A percentile compares a stretch with the other conserved stretches of the same genome.
These are phyloP conservation scores for Callinectes sapidus DNA, from an alignment of 2,888 invertebrate genomes.

Conservation along the genomic window DNA sequence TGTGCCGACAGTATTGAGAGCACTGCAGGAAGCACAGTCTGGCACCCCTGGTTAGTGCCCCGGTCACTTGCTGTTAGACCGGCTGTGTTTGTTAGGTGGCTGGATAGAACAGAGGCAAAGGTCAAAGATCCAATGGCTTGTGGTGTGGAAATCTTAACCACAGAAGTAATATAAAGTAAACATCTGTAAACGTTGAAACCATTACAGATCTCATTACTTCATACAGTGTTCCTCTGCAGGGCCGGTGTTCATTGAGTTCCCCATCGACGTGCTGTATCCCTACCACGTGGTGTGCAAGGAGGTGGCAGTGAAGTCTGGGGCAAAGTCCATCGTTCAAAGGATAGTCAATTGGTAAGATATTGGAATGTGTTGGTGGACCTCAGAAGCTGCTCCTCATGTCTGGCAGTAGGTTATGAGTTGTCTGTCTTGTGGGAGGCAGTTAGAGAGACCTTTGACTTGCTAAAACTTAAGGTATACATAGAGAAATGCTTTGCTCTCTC, in stretches of 20 bases:
- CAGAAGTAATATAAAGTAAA: too few species aligned
- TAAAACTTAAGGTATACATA: too few species aligned
- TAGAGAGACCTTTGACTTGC: background rate
- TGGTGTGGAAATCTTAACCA: too few species aligned
- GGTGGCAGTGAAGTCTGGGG: constrained; percentile 73
- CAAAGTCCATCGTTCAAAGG: constrained; percentile 74
- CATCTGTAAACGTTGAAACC: too few species aligned
- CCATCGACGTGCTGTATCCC: constrained; percentile 80
- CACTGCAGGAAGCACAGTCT: constrained; percentile 78
- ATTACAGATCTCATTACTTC: background rate
- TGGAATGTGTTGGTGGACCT: background rate
- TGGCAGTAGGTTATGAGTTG: background rate
- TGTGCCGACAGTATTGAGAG: constrained; percentile 78
- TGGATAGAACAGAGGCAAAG: background rate
- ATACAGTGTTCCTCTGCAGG: constrained; percentile 76
- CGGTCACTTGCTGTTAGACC: background rate
- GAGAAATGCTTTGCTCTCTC: too few species aligned
- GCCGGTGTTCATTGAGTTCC: constrained; percentile 81
- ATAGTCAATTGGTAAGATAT: constrained; percentile 76
- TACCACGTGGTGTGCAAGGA: constrained; percentile 77
- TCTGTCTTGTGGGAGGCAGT: background rate
- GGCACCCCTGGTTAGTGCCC: constrained; percentile 77
- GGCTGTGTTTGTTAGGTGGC: background rate
- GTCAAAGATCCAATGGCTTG: too few species aligned
- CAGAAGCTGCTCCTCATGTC: background rate